Evolutionary conservation across 30 jellyfish, hydroid and myxozoan species (phyloP), one percentile per base, ranked within the genome.

Genomic region (Catostylus mosaicus): DNA sequence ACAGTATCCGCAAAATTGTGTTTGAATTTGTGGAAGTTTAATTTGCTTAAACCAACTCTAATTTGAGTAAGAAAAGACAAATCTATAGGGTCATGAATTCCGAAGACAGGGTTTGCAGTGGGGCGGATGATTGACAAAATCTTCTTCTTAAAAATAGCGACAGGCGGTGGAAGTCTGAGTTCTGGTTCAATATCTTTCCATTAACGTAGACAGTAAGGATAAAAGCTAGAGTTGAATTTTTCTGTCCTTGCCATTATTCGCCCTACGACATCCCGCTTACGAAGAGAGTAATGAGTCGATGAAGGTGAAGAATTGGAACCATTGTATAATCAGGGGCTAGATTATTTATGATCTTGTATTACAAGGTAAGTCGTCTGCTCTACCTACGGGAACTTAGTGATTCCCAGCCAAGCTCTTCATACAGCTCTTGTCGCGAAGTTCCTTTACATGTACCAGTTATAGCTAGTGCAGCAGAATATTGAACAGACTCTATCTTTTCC

Each of bases 351-450:
- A 80, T 51, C 73, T 80, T 80, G 78, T 64, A 80, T 19, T 51
- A 75, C 65, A 75, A 52, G 43, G 86, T 36, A 29, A 59, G 88
- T 54, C 88, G 72, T 40, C 74, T 77, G 43, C 76, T 52, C 87
- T 66, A 59, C 38, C 72, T 29, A 50, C 88, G 16, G 78, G 71
- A 77, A 61, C 63, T 46, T 80, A 80, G 61, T 46, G 89, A 78
- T 78, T 78, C 80, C 89, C 89, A 78, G 66, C 89, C 89, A 78
- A 59, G 89, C 80, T 78, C 89, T 63, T 60, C 80, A 31, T 78
- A 62, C 65, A 78, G 52, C 89, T 78, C 61, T 47, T 63, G 71
- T 46, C 83, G 69, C 56, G 90, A 80, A 31, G 90, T 80, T 34
- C 90, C 84, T 66, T 67, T 80, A 76, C 83, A 80, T 80, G 90